Evolutionary conservation across 2,113 vertebrate genomes (phyloP).

Genomic region (Athene cunicularia): DNA sequence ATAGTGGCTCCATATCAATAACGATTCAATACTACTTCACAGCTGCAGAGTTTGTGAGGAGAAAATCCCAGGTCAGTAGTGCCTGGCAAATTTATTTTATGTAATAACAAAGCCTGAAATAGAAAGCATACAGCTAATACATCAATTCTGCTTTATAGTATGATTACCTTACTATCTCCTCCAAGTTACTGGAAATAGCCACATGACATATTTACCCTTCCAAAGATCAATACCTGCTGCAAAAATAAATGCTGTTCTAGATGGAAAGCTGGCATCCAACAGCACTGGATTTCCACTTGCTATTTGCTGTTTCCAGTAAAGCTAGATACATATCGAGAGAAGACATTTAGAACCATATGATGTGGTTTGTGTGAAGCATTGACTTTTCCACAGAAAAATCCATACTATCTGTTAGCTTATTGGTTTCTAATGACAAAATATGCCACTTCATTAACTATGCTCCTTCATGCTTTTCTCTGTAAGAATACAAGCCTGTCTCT

Average conservation of each 20-base stretch:
- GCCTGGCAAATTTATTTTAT: background rate
- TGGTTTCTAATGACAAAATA: background rate
- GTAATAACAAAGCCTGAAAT: background rate
- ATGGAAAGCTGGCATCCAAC: background rate
- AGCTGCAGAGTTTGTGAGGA: background rate
- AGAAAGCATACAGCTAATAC: background rate
- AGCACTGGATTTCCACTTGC: background rate
- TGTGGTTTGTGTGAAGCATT: background rate
- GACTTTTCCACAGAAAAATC: background rate
- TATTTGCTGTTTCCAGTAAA: background rate
- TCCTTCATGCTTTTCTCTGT: fast-evolving
- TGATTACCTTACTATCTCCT: background rate
- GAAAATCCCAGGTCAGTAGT: background rate
- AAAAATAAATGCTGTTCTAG: background rate
- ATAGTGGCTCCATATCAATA: fast-evolving
- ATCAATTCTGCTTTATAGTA: background rate
- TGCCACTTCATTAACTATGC: background rate
- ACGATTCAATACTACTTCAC: background rate
- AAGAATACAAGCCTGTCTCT: background rate
- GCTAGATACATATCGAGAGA: background rate
- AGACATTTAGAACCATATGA: background rate
- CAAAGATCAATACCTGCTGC: background rate
- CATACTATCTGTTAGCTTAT: background rate
- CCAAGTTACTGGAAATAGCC: background rate
- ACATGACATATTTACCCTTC: background rate